Conservation (phyloP, 2,797 vertebrate genomes). For the Bovichtus variegatus region DNA sequence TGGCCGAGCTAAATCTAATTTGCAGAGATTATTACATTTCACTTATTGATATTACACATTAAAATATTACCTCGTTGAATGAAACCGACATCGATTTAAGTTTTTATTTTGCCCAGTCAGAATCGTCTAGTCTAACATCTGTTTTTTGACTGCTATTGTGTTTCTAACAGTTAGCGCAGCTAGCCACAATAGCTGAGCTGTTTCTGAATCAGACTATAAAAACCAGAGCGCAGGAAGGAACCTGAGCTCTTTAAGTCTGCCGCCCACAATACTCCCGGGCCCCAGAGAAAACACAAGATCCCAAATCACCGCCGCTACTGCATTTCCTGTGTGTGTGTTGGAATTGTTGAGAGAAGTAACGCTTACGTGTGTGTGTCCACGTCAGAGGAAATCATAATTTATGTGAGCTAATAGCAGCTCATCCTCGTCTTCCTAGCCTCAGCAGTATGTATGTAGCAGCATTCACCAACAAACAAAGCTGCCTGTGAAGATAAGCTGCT, state of each 20-base stretch:
- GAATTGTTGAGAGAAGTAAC: background rate
- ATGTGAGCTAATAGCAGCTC: constrained; percentile 26
- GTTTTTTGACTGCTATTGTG: constrained; percentile 33
- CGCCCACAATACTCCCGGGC: constrained; percentile 47
- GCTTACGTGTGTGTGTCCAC: constrained; percentile 2
- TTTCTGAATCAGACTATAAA: constrained; percentile 61
- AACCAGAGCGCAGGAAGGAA: constrained; percentile 57
- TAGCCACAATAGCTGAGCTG: constrained; percentile 32
- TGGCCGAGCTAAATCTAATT: constrained; percentile 45
- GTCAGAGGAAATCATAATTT: constrained; percentile 21
- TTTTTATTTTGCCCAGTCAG: constrained; percentile 31
- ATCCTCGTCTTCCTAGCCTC: constrained; percentile 18
- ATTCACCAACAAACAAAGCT: constrained; percentile 47
- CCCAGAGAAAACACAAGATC: constrained; percentile 40
- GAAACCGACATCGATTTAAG: constrained; percentile 20
- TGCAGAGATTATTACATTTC: constrained; percentile 52
- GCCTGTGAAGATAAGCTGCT: constrained; percentile 3
- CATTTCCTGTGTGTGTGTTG: constrained; percentile 46
- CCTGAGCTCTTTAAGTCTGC: constrained; percentile 55
- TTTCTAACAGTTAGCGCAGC: constrained; percentile 28
- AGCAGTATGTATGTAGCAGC: constrained; percentile 26
- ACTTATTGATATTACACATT: constrained; percentile 59
- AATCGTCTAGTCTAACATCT: constrained; percentile 19
- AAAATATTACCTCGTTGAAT: constrained; percentile 33
- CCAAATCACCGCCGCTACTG: constrained; percentile 38